These are phyloP conservation scores for Sapayoa aenigma DNA, from an alignment of 2,113 vertebrate genomes.

Conservation along the genomic window DNA sequence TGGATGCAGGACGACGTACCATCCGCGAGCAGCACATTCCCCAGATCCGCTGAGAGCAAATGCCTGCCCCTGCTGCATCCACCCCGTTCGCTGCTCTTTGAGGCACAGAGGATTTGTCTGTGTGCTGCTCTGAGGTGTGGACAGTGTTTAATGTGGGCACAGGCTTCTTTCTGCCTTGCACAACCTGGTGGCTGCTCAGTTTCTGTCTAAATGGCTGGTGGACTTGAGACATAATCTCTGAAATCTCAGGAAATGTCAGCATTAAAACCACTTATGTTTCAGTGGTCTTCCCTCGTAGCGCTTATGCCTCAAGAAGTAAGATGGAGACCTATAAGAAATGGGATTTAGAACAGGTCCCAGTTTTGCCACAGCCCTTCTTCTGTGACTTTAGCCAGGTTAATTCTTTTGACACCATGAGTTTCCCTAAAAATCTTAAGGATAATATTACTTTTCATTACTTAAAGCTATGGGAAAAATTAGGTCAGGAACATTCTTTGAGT, in stretches of 20 bases:
- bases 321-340: background rate
- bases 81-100: rapidly evolving
- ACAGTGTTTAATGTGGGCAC: background rate
- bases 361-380: background rate
- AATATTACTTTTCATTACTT: background rate
- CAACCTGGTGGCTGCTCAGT: background rate
- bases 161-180: rapidly evolving
- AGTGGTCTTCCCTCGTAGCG: background rate
- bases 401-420: background rate
- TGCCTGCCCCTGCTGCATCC: rapidly evolving
- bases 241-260: background rate
- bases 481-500: background rate
- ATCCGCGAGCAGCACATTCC: background rate
- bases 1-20: background rate
- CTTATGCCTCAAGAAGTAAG: background rate
- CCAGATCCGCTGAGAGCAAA: background rate
- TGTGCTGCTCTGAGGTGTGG: background rate
- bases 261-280: background rate
- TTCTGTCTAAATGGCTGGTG: background rate
- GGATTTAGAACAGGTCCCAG: background rate
- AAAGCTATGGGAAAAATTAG: background rate
- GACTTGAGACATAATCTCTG: background rate
- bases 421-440: background rate
- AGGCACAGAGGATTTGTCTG: rapidly evolving
- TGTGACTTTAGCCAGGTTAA: background rate